These are phyloP conservation scores for Marasmarcha lunaedactyla DNA, from an alignment of 2,888 invertebrate species.

Conservation along the genomic window DNA sequence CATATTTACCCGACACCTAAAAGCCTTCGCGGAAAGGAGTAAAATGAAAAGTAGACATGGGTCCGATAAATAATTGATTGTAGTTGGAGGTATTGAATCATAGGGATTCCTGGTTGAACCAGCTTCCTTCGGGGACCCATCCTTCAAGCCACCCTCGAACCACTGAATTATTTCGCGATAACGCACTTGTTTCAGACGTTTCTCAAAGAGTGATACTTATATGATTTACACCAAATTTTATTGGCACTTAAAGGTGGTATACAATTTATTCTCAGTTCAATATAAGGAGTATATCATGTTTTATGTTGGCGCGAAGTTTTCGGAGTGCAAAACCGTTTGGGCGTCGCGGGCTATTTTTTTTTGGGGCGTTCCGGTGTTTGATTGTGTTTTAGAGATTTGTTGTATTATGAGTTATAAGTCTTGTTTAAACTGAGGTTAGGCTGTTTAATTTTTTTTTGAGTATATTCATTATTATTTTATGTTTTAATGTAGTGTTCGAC, in stretches of 20 bases:
- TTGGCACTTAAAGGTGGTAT: constrained; percentile 70
- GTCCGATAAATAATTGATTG: constrained; percentile 71
- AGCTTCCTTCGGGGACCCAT: constrained; percentile 59
- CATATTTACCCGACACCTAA: constrained; percentile 51
- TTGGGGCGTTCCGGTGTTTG: constrained; percentile 25
- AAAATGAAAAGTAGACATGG: constrained; percentile 69
- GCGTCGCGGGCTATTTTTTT: constrained; percentile 47
- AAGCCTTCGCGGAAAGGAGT: constrained; percentile 55
- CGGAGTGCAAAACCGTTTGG: constrained; percentile 37
- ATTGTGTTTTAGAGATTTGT: constrained; percentile 16
- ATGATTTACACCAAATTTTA: constrained; percentile 71
- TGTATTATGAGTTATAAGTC: constrained; percentile 37
- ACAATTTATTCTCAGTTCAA: constrained; percentile 68
- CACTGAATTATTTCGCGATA: constrained; percentile 70
- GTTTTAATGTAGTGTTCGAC: too few relatives aligned
- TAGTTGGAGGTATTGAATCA: constrained; percentile 14
- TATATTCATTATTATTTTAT: too few relatives aligned
- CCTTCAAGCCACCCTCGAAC: constrained; percentile 56
- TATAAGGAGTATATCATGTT: constrained; percentile 67
- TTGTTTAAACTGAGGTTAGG: constrained; percentile 8
- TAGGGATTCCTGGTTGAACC: constrained; percentile 14
- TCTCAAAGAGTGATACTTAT: constrained; percentile 67
- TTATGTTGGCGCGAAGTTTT: constrained; percentile 46
- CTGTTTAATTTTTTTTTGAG: too few relatives aligned
- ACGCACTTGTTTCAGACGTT: constrained; percentile 70